Conservation (phyloP, 2,113 vertebrate genomes). For the Pipra filicauda region DNA sequence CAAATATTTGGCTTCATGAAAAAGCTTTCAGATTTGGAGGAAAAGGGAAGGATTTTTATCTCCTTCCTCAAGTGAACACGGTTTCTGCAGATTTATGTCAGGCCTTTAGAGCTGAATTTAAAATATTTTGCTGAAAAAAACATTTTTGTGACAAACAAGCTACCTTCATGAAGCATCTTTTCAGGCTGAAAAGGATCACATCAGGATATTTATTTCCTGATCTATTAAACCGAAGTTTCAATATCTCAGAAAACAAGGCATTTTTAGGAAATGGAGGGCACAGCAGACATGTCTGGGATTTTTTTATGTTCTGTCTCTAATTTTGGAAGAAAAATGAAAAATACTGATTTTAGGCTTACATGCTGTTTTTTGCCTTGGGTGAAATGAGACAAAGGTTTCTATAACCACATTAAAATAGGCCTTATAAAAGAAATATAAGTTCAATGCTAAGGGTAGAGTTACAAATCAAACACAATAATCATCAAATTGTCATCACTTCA, state of each 20-base stretch:
- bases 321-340: not conserved
- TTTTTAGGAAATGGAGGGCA: not conserved
- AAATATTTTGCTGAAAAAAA: not conserved
- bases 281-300: not conserved
- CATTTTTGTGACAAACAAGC: not conserved
- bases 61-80: not conserved
- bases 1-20: not conserved
- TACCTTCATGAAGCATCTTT: not conserved
- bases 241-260: not conserved
- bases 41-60: not conserved
- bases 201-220: not conserved
- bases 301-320: not conserved
- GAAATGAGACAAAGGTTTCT: slow-evolving; percentile 3
- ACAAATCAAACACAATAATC: slow-evolving; percentile 51
- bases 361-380: not conserved
- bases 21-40: not conserved
- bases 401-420: not conserved
- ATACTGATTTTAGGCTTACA: not conserved
- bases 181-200: not conserved
- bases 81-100: not conserved
- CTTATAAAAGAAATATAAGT: not conserved
- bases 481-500: slow-evolving; percentile 47
- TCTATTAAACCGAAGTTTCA: not conserved
- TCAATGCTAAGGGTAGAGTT: not conserved
- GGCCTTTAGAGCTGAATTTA: not conserved